Evolutionary conservation across 2,113 vertebrate species (phyloP).

Genomic region (Rhizomys pruinosus): DNA sequence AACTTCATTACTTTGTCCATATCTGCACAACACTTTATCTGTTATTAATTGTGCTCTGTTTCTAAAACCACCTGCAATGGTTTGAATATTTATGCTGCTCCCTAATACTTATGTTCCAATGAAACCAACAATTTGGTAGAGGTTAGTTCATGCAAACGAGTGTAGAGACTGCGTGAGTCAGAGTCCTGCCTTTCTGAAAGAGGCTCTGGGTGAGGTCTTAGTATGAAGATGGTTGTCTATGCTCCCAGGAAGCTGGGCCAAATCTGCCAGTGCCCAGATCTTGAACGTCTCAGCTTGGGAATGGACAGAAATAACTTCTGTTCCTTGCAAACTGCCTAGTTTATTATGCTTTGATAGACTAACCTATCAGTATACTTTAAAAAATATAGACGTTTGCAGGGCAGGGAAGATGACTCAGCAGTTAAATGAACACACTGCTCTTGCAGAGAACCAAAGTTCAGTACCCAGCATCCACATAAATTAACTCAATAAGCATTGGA

Average conservation of each 20-base stretch:
- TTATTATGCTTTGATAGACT: neutral
- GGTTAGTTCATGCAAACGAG: no score
- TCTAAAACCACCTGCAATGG: neutral
- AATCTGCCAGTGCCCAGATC: neutral
- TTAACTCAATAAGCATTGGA: neutral
- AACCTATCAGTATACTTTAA: neutral
- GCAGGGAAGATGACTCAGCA: neutral
- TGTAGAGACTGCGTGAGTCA: neutral
- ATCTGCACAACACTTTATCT: neutral
- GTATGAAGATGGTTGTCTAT: fast-evolving
- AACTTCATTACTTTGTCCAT: neutral
- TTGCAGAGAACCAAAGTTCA: neutral
- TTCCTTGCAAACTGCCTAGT: neutral
- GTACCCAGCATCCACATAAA: no score
- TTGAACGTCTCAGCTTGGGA: neutral
- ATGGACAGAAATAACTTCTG: neutral
- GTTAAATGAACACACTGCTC: neutral
- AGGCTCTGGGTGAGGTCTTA: neutral
- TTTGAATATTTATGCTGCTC: neutral
- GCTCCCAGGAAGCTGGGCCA: neutral
- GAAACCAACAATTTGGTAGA: neutral
- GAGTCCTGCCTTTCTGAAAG: neutral
- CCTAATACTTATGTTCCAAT: neutral
- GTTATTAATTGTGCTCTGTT: neutral
- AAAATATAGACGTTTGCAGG: neutral